A percentile compares a stretch with the other conserved stretches of the same genome.
Conservation (phyloP, 2,888 invertebrate species). For the Blastobasis lacticolella region DNA sequence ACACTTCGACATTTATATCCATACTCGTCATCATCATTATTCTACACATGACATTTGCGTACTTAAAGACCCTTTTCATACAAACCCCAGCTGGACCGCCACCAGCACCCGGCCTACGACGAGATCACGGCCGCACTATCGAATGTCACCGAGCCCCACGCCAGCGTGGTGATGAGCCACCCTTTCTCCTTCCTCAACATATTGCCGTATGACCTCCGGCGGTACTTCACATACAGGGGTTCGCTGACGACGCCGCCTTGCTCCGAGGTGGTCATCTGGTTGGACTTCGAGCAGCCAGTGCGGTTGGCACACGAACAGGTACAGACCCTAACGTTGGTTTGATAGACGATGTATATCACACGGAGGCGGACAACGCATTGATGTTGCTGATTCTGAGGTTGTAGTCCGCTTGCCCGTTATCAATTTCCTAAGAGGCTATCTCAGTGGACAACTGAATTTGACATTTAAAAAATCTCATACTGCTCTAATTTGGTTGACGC, state of each 20-base stretch:
- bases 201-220: slow-evolving; percentile 65
- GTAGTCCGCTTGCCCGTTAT: no score
- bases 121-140: slow-evolving; percentile 73
- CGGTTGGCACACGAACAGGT: slow-evolving; percentile 80
- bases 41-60: no score
- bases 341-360: no score
- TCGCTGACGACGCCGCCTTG: slow-evolving; percentile 92
- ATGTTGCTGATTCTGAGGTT: no score
- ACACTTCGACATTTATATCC: no score
- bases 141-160: slow-evolving; percentile 71
- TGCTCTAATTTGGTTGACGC: no score
- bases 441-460: no score
- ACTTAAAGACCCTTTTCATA: background rate
- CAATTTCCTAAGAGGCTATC: no score
- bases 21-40: no score
- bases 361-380: no score
- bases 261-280: slow-evolving; percentile 89
- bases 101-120: slow-evolving; percentile 70
- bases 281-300: slow-evolving; percentile 85
- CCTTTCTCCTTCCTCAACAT: slow-evolving; percentile 72
- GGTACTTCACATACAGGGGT: slow-evolving; percentile 89
- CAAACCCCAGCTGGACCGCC: slow-evolving; percentile 56
- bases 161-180: slow-evolving; percentile 56
- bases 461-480: no score
- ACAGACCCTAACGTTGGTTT: slow-evolving; percentile 3